A percentile compares a stretch with the other conserved stretches of the same genome.
phyloP scores from a whole-genome alignment of 2,888 invertebrate species.

The Ligdia adustata region DNA sequence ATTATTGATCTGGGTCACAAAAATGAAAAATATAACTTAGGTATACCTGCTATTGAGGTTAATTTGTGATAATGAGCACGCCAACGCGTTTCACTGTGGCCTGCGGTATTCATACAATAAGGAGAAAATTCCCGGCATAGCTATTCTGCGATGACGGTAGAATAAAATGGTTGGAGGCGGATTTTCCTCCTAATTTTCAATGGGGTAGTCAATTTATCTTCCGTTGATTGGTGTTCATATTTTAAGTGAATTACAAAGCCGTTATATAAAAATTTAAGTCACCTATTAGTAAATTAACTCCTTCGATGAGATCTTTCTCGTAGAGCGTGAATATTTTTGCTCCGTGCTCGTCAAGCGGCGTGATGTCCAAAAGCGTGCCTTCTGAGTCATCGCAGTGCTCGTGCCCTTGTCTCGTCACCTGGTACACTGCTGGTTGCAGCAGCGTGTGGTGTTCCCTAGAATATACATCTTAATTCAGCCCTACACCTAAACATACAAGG shows the following conservation, averaged over 20 bases:
- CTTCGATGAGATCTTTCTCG: conserved; percentile 89
- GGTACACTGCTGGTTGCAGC: conserved; percentile 86
- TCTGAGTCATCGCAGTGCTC: conserved; percentile 89
- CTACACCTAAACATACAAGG: conserved; percentile 30
- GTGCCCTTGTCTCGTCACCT: conserved; percentile 88
- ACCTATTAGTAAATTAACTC: conserved; percentile 89
- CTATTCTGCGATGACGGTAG: conserved; percentile 46
- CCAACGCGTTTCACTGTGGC: conserved; percentile 9
- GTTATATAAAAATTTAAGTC: conserved; percentile 10
- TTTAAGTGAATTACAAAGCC: conserved; percentile 32
- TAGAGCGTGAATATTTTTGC: conserved; percentile 87
- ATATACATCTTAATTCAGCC: conserved; percentile 15
- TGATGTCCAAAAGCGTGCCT: conserved; percentile 87
- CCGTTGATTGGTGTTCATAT: conserved; percentile 30
- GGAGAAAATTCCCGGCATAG: conserved; percentile 43
- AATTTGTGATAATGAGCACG: conserved; percentile 21
- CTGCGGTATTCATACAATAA: conserved; percentile 34
- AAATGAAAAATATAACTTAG: conserved; percentile 4
- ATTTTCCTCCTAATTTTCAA: conserved; percentile 34
- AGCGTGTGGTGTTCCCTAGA: conserved; percentile 82
- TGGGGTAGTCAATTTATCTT: background rate
- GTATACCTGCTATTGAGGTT: conserved; percentile 6
- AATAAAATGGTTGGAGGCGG: conserved; percentile 39
- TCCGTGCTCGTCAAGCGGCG: conserved; percentile 86
- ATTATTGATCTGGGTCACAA: background rate